phyloP scores from a whole-genome alignment of 1,140 invertebrate genomes.

The Holotrichia oblita region DNA sequence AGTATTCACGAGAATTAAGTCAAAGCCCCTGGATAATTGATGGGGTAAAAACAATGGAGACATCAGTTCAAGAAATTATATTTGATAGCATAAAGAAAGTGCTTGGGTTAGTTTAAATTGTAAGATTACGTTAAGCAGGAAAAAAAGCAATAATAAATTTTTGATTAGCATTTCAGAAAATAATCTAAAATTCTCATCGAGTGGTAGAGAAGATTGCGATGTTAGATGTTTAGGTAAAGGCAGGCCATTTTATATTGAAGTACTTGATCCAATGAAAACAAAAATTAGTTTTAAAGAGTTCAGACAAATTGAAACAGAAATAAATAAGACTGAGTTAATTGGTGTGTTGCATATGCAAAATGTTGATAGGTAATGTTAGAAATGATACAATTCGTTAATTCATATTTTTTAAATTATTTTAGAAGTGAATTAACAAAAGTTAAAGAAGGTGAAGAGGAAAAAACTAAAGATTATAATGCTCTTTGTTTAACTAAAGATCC shows the following conservation, averaged over 20 bases:
- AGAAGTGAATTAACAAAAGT: conserved; percentile 76
- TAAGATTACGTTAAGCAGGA: not conserved
- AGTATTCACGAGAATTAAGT: conserved; percentile 84
- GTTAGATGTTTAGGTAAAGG: conserved; percentile 88
- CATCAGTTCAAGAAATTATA: conserved; percentile 92
- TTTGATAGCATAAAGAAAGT: conserved; percentile 69
- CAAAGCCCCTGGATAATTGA: conserved; percentile 96
- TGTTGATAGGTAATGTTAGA: conserved; percentile 65
- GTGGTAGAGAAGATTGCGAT: conserved; percentile 92
- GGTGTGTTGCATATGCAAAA: conserved; percentile 73
- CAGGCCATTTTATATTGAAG: conserved; percentile 86
- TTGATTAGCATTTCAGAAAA: conserved; percentile 56
- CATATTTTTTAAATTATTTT: conserved; percentile 47
- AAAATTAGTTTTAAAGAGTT: conserved; percentile 66
- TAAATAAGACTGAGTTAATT: conserved; percentile 71
- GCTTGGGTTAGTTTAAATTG: conserved; percentile 61
- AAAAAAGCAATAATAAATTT: not conserved
- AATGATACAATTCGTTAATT: not conserved
- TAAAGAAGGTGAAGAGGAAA: conserved; percentile 87
- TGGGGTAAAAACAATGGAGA: conserved; percentile 80
- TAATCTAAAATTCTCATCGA: conserved; percentile 80
- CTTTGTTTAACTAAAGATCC: conserved; percentile 70
- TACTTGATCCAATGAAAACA: conserved; percentile 73
- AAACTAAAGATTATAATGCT: conserved; percentile 85
- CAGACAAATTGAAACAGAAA: conserved; percentile 65